Conservation (phyloP, 2,113 vertebrate genomes). For the Machaerirhynchus nigripectus region DNA sequence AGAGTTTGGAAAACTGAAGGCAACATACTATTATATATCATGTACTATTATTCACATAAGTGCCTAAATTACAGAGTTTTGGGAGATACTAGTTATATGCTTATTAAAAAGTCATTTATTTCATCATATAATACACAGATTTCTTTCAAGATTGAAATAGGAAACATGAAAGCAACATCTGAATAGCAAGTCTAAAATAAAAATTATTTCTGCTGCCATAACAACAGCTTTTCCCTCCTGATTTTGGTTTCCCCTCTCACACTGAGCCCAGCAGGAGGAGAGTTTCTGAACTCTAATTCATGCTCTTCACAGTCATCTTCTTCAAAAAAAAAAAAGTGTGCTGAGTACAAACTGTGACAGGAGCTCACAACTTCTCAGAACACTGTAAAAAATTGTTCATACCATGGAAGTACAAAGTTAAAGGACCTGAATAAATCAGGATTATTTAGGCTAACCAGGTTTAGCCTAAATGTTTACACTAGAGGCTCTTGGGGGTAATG, state of each 20-base stretch:
- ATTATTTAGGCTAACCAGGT: too few relatives aligned
- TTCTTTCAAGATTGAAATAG: not conserved
- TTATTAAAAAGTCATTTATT: constrained; percentile 49
- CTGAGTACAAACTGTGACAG: not conserved
- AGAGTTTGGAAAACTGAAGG: constrained; percentile 4
- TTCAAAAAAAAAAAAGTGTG: not conserved
- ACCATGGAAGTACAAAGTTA: not conserved
- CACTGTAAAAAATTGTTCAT: not conserved
- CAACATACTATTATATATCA: constrained; percentile 43
- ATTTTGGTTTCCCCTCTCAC: not conserved
- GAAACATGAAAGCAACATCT: not conserved
- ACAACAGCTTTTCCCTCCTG: not conserved
- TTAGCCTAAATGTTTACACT: not conserved
- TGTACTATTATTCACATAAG: constrained; percentile 48
- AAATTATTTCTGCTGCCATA: constrained; percentile 39
- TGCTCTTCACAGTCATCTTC: accelerated
- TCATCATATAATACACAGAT: constrained; percentile 14
- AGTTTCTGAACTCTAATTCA: not conserved
- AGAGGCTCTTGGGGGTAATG: not conserved
- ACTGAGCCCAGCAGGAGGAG: not conserved
- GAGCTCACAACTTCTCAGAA: not conserved
- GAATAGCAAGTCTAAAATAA: constrained; percentile 16
- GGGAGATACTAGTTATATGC: constrained; percentile 4
- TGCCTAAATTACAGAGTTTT: constrained; percentile 43
- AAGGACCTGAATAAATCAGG: not conserved